Percentiles rank a stretch among this genome's conserved stretches.
phyloP scores from a whole-genome alignment of 2,113 vertebrate species.

The Albula goreensis region DNA sequence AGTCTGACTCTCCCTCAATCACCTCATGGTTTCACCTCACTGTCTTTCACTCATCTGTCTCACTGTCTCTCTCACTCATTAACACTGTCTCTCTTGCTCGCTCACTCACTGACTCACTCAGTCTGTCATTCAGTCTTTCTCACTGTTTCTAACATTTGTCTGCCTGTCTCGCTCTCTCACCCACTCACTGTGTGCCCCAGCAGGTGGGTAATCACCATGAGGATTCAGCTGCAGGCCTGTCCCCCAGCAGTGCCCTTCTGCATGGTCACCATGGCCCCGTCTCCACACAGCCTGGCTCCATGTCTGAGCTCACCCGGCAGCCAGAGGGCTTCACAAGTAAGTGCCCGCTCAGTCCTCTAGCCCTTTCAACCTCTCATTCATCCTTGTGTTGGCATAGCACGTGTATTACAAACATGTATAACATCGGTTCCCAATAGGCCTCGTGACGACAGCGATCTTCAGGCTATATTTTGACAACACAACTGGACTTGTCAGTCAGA shows the following conservation, averaged over 20 bases:
- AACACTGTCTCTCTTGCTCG: no score
- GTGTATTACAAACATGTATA: not conserved
- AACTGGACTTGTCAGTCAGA: no score
- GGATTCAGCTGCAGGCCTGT: conserved; percentile 67
- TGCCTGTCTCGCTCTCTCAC: not conserved
- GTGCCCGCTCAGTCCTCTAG: conserved; percentile 27
- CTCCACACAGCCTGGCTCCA: conserved; percentile 70
- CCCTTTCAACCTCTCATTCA: not conserved
- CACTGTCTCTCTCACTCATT: no score
- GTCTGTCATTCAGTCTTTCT: no score
- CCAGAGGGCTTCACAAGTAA: conserved; percentile 81
- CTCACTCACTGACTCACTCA: no score
- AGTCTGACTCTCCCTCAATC: no score
- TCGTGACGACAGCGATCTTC: no score
- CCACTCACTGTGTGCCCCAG: conserved; percentile 24
- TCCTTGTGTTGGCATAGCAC: not conserved
- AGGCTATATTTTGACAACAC: no score
- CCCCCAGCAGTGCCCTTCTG: conserved; percentile 73
- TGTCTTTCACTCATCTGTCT: no score
- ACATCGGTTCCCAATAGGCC: no score
- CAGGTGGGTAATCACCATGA: conserved; percentile 78
- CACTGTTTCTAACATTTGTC: not conserved
- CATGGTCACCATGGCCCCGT: conserved; percentile 75
- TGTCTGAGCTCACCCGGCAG: conserved; percentile 52
- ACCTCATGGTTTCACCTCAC: no score